phyloP scores from a whole-genome alignment of 2,888 invertebrate species.

The Microctonus aethiopoides region DNA sequence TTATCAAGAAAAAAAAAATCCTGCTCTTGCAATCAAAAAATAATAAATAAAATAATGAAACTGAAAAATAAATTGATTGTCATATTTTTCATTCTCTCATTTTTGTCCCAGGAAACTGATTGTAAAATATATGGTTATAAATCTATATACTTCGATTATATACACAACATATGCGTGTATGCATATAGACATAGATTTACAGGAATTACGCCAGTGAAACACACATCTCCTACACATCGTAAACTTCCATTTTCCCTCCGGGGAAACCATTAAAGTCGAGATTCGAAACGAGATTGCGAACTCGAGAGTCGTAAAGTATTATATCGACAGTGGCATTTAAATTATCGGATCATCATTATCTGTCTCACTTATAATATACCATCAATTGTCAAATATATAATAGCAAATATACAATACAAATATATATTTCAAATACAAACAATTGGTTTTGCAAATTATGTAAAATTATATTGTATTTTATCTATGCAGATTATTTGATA shows the following conservation, averaged over 20 bases:
- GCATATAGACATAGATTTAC: neutral
- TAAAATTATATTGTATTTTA: neutral
- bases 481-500: no score
- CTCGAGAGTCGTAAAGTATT: conserved; percentile 52
- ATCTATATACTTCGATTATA: neutral
- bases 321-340: conserved; percentile 45
- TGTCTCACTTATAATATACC: neutral
- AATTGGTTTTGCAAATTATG: neutral
- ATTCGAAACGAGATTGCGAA: conserved; percentile 45
- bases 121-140: neutral
- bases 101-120: neutral
- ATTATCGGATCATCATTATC: conserved; percentile 48
- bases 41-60: neutral
- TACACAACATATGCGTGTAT: neutral
- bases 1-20: no score
- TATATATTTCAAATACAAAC: neutral
- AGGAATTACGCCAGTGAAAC: neutral
- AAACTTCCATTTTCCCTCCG: conserved; percentile 38
- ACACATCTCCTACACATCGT: conserved; percentile 30
- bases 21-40: neutral
- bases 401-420: conserved; percentile 8
- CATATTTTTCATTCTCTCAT: neutral
- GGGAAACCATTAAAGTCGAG: conserved; percentile 50
- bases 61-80: neutral
- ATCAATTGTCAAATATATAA: conserved; percentile 32